phyloP scores from a whole-genome alignment of 2,888 invertebrate species.

The Rhagophthalmus giganteus region DNA sequence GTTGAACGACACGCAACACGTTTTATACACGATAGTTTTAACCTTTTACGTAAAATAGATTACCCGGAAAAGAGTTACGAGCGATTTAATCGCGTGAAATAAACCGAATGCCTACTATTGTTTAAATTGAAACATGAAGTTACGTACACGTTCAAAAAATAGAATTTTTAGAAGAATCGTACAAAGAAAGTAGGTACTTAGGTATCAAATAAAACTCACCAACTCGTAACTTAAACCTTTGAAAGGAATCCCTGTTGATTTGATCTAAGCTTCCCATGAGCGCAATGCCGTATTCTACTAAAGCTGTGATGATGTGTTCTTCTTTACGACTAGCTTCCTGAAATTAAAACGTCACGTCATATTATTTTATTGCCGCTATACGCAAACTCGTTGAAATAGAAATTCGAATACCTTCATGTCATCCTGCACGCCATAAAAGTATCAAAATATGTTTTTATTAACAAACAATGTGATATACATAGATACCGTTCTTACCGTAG shows the following conservation, averaged over 20 bases:
- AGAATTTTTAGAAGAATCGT: background rate
- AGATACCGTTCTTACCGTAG: constrained; percentile 69
- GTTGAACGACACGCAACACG: too few species aligned
- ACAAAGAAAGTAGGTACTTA: background rate
- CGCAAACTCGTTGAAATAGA: background rate
- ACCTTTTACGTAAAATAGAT: too few species aligned
- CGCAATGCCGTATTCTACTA: constrained; percentile 94
- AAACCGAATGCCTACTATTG: background rate
- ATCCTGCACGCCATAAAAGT: constrained; percentile 24
- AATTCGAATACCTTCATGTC: constrained; percentile 24
- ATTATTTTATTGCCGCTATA: background rate
- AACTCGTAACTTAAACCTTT: constrained; percentile 91
- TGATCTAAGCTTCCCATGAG: constrained; percentile 91
- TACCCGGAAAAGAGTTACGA: too few species aligned
- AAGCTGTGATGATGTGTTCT: constrained; percentile 83
- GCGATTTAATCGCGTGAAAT: too few species aligned
- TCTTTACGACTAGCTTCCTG: constrained; percentile 77
- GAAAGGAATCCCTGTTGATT: constrained; percentile 95
- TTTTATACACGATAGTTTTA: too few species aligned
- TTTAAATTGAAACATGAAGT: background rate
- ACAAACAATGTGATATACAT: too few species aligned
- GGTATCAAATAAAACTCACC: constrained; percentile 61
- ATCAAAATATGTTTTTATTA: too few species aligned
- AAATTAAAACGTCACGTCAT: too few species aligned
- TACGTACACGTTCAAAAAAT: too few species aligned